Conservation (phyloP, 1,140 invertebrate genomes). For the Sminthurinus signatus region DNA sequence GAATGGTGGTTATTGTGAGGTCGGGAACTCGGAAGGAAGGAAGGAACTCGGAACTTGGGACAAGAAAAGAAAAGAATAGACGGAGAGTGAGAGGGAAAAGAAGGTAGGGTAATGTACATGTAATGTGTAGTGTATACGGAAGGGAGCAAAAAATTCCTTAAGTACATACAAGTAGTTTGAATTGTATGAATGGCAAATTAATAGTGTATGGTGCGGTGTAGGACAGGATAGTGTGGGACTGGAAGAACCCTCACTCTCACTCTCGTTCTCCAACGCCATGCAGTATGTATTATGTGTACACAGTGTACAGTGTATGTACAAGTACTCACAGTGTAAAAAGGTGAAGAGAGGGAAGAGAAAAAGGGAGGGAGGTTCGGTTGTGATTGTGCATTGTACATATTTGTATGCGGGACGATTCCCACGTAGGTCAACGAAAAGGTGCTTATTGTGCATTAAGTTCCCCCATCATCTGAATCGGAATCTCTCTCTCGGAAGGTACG, state of each 20-base stretch:
- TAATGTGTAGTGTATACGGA: not conserved
- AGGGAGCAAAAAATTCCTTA: not conserved
- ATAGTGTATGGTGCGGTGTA: no score
- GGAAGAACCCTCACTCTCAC: not conserved
- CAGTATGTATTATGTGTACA: no score
- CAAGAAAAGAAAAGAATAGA: not conserved
- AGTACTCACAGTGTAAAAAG: no score
- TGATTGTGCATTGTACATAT: not conserved
- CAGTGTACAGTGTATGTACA: no score
- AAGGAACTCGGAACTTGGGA: not conserved
- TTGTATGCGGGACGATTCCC: slow-evolving; percentile 22
- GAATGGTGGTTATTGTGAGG: not conserved
- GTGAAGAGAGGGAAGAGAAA: not conserved
- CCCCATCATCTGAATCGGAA: not conserved
- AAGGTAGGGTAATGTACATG: no score
- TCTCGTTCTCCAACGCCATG: not conserved
- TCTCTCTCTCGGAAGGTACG: not conserved
- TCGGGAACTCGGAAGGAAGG: slow-evolving; percentile 16
- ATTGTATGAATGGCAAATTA: no score
- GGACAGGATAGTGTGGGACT: not conserved
- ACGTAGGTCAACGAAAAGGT: slow-evolving; percentile 21
- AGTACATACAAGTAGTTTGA: no score
- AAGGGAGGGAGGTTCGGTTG: no score
- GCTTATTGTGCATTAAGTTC: slow-evolving; percentile 19
- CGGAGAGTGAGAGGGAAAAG: not conserved